Evolutionary conservation across 2,888 invertebrate genomes (phyloP), one percentile per base, ranked within the genome.

Genomic region (Eumerus sabulonum): DNA sequence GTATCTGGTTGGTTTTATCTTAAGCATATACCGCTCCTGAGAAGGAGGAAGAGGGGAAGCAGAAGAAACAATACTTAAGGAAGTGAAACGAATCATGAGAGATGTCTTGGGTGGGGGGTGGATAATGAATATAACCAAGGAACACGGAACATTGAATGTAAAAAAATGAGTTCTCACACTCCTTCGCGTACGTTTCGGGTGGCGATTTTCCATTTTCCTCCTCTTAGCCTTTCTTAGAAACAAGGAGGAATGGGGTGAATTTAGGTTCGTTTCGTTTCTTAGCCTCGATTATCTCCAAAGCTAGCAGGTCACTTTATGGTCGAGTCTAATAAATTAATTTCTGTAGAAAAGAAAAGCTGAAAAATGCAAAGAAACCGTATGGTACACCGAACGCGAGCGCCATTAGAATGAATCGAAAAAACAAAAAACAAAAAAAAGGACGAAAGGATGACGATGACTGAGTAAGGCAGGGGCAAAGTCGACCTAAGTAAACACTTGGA

Each of bases 311-410:
- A 53, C 38, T 50, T 57, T 42, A 36, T 35, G 67, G 57, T 48
- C 67, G 38, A 13, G 48, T 42, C 59, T 68, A 68, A 68, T 68
- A 68, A 70, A 62, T 70, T 70, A 70, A 60, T 60, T 70, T 42
- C 53, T 13, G 47, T 14, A 16, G 27, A 45, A n/a, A 16, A 12
- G 16, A 16, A 53, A n/a, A 62, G 42, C 13, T 36, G 18, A 50
- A 45, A 50, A 56, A 17, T 16, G 42, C 50, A 44, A 57, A 47
- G 53, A 45, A 57, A 18, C 56, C 11, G 14, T 13, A 42, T 42
- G 36, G 50, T 5, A 38, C 35, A 27, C 7, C 3, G 27, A 47
- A 47, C 40, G 38, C 3, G 27, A 47, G 54, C 40, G 38, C 54
- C 35, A 70, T 62, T 70, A 53, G 54, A 40, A 17, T 48, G n/a